A percentile compares a stretch with the other conserved stretches of the same genome.
Conservation (phyloP, 2,888 invertebrate species). For the Morpho achilles region DNA sequence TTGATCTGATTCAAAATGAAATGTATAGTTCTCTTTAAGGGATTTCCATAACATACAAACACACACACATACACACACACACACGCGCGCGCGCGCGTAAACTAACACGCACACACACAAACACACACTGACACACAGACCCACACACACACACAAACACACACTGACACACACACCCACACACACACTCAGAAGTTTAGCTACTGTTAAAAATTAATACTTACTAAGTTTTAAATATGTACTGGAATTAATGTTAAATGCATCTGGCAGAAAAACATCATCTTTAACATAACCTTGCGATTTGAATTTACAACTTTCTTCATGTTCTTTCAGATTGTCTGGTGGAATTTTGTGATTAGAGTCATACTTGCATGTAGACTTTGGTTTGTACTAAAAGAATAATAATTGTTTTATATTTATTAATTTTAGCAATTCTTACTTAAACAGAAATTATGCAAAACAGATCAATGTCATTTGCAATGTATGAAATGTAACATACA, state of each 20-base stretch:
- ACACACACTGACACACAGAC: no score
- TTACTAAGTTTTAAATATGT: constrained; percentile 57
- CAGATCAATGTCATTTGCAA: no score
- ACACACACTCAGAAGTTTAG: not conserved
- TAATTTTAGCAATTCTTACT: not conserved
- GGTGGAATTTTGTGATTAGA: constrained; percentile 45
- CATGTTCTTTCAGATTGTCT: constrained; percentile 41
- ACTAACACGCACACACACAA: no score
- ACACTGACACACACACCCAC: no score
- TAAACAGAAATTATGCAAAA: no score
- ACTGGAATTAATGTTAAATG: constrained; percentile 36
- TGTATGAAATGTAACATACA: no score
- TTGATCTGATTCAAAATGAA: no score
- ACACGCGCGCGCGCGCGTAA: no score
- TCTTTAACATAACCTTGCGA: constrained; percentile 45
- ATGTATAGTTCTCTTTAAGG: no score
- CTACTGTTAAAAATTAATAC: constrained; percentile 2
- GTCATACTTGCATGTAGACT: constrained; percentile 47
- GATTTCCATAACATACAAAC: no score
- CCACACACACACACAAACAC: no score
- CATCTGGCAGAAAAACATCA: constrained; percentile 52
- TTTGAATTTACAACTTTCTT: constrained; percentile 44
- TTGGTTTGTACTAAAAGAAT: constrained; percentile 35
- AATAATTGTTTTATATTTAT: not conserved
- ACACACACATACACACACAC: no score